A percentile compares a stretch with the other conserved stretches of the same genome.
These are phyloP conservation scores for Spermophilus dauricus DNA, from an alignment of 2,113 vertebrate genomes.

Conservation along the genomic window DNA sequence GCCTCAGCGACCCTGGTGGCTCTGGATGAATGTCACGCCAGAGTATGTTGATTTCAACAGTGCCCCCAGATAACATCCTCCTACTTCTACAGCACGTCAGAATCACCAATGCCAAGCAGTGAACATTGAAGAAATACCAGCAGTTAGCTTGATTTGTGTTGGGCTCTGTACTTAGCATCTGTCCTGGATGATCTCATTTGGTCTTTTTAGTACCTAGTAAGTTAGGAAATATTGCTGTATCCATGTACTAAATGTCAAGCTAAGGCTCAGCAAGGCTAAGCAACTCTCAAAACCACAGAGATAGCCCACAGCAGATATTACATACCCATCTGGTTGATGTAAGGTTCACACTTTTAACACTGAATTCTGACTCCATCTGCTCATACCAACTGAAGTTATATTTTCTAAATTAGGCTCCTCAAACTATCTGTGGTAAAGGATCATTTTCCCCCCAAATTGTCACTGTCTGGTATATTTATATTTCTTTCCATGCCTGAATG, in stretches of 20 bases:
- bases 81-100: background rate
- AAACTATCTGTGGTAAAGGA: background rate
- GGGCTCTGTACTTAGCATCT: background rate
- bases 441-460: background rate
- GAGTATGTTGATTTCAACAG: background rate
- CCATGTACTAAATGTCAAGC: background rate
- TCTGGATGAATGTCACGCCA: fast-evolving
- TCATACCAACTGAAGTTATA: background rate
- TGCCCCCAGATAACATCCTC: background rate
- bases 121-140: background rate
- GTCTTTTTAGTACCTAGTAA: background rate
- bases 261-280: background rate
- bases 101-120: background rate
- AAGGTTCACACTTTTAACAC: background rate
- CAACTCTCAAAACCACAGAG: background rate
- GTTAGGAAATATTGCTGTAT: background rate
- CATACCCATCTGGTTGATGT: background rate
- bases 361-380: conserved; percentile 12
- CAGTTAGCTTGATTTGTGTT: background rate
- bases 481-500: background rate
- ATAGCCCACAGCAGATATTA: background rate
- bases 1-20: background rate
- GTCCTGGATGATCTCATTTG: background rate
- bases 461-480: background rate
- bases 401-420: background rate